Evolutionary conservation across 1,140 invertebrate genomes (phyloP).

Genomic region (Doryteuthis pealeii): DNA sequence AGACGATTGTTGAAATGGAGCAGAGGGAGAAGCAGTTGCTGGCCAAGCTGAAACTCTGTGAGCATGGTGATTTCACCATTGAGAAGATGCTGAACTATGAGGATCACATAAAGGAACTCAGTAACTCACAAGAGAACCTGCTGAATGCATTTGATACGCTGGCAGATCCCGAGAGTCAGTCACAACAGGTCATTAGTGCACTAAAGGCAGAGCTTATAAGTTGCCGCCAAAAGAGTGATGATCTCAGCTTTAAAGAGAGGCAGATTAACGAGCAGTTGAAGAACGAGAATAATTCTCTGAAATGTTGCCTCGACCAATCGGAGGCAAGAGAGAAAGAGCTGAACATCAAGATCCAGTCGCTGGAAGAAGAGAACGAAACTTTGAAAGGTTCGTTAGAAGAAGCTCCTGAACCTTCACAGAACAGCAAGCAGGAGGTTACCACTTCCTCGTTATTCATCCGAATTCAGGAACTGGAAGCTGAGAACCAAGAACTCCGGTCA

Average conservation of each 20-base stretch:
- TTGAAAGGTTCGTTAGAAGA: slow-evolving; percentile 19
- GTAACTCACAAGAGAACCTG: slow-evolving; percentile 43
- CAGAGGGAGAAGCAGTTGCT: slow-evolving; percentile 38
- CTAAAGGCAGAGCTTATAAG: slow-evolving; percentile 19
- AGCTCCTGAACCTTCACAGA: not conserved
- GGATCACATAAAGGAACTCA: slow-evolving; percentile 42
- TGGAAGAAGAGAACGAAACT: slow-evolving; percentile 27
- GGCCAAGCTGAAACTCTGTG: slow-evolving; percentile 36
- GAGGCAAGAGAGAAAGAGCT: slow-evolving; percentile 26
- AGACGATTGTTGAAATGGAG: slow-evolving; percentile 47
- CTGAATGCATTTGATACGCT: slow-evolving; percentile 42
- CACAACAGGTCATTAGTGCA: slow-evolving; percentile 37
- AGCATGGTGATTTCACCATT: slow-evolving; percentile 32
- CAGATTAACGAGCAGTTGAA: slow-evolving; percentile 17
- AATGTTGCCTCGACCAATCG: not conserved
- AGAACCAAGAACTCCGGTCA: slow-evolving; percentile 35
- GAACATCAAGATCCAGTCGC: slow-evolving; percentile 23
- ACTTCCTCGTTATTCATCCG: slow-evolving; percentile 40
- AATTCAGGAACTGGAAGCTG: slow-evolving; percentile 40
- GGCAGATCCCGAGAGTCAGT: slow-evolving; percentile 42
- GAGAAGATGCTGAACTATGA: slow-evolving; percentile 43
- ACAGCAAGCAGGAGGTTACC: not conserved
- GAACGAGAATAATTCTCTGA: slow-evolving; percentile 16
- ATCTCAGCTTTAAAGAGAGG: slow-evolving; percentile 26
- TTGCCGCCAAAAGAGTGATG: slow-evolving; percentile 15